These are phyloP conservation scores for Polyodon spathula DNA, from an alignment of 2,113 vertebrate species.

Conservation along the genomic window DNA sequence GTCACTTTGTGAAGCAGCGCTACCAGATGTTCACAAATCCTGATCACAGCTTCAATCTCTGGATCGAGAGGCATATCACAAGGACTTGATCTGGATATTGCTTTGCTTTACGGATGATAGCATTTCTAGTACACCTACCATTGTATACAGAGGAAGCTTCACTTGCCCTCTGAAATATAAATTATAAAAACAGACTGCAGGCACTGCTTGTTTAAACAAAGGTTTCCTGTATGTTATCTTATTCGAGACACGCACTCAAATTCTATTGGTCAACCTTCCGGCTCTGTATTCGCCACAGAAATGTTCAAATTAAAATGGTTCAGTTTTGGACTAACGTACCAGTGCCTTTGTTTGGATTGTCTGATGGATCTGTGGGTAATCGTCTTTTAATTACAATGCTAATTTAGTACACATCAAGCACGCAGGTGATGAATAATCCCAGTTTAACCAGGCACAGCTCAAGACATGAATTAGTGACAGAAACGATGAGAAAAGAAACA, in stretches of 20 bases:
- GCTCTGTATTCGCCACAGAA: background rate
- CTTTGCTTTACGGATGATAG: no score
- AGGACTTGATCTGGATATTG: no score
- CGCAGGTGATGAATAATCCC: background rate
- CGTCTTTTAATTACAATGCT: slow-evolving; percentile 3
- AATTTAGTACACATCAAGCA: background rate
- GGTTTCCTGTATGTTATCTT: no score
- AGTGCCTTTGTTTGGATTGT: background rate
- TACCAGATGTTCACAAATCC: slow-evolving; percentile 1
- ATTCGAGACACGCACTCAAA: background rate
- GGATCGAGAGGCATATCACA: no score
- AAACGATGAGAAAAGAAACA: background rate
- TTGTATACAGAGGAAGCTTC: no score
- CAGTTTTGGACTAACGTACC: background rate
- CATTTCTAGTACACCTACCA: no score
- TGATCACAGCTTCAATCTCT: no score
- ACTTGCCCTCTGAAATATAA: no score
- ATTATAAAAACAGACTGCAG: no score
- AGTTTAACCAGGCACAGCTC: background rate
- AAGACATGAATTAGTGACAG: slow-evolving; percentile 1
- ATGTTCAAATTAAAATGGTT: background rate
- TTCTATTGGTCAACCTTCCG: background rate
- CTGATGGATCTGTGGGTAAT: background rate
- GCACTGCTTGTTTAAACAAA: no score
- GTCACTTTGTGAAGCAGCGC: slow-evolving; percentile 5